These are phyloP conservation scores for Meiosimyza decipiens DNA, from an alignment of 2,888 invertebrate species.

Conservation along the genomic window DNA sequence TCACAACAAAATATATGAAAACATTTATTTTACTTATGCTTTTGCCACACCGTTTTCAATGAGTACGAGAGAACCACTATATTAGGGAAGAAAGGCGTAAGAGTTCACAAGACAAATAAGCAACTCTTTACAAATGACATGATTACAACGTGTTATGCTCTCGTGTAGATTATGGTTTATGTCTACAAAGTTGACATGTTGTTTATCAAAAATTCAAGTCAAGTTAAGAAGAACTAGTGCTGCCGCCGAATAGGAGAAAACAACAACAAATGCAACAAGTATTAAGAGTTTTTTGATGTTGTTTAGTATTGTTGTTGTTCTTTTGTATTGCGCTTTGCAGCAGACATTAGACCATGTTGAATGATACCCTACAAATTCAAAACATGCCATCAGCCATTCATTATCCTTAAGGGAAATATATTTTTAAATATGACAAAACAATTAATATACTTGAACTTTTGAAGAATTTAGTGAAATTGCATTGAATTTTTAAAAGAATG, in stretches of 20 bases:
- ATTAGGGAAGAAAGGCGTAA: not conserved
- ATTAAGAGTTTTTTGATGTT: constrained; percentile 8
- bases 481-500: no score
- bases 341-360: constrained; percentile 13
- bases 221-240: not conserved
- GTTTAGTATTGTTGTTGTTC: not conserved
- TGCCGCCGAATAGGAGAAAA: not conserved
- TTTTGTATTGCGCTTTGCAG: not conserved
- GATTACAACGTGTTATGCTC: constrained; percentile 33
- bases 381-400: not conserved
- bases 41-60: no score
- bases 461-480: no score
- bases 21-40: no score
- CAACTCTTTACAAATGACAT: constrained; percentile 29
- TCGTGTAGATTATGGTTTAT: constrained; percentile 64
- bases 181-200: constrained; percentile 65
- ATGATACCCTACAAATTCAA: constrained; percentile 20
- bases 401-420: constrained; percentile 1
- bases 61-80: no score
- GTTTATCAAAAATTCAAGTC: constrained; percentile 56
- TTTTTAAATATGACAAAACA: not conserved
- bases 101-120: constrained; percentile 28
- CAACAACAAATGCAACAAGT: not conserved
- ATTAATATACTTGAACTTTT: not conserved
- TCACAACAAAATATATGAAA: no score